phyloP scores from a whole-genome alignment of 2,888 invertebrate species.

The Luffia ferchaultella region DNA sequence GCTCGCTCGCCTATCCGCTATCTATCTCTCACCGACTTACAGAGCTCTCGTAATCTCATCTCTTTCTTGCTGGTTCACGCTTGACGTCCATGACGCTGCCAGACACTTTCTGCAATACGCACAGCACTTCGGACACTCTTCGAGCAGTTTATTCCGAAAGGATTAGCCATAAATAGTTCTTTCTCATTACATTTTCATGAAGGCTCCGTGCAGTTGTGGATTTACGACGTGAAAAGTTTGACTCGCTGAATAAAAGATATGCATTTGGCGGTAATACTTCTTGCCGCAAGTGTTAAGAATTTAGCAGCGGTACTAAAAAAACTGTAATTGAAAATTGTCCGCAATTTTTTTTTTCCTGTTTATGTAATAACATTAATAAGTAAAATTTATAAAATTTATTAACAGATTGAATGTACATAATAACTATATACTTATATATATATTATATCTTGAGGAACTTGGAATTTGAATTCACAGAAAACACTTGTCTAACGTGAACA shows the following conservation, averaged over 20 bases:
- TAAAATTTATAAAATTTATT: too few relatives aligned
- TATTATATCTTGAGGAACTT: too few relatives aligned
- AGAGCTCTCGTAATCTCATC: constrained; percentile 21
- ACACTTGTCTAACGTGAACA: too few relatives aligned
- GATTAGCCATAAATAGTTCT: constrained; percentile 64
- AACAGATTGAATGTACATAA: too few relatives aligned
- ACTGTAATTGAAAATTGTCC: too few relatives aligned
- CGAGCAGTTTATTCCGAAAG: constrained; percentile 56
- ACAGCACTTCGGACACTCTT: constrained; percentile 36
- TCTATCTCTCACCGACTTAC: constrained; percentile 27
- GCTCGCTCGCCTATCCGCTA: constrained; percentile 27
- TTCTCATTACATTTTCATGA: constrained; percentile 62
- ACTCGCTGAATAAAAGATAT: constrained; percentile 62
- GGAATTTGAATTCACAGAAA: too few relatives aligned
- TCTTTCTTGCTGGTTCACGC: constrained; percentile 32
- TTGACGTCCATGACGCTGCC: constrained; percentile 25
- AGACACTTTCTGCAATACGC: constrained; percentile 37
- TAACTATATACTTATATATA: too few relatives aligned
- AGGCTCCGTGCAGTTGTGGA: constrained; percentile 46
- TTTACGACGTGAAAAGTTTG: constrained; percentile 61
- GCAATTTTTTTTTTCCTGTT: too few relatives aligned
- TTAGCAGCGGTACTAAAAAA: too few relatives aligned
- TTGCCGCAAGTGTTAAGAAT: too few relatives aligned
- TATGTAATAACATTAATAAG: too few relatives aligned
- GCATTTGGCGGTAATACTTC: constrained; percentile 50